Evolutionary conservation across 2,113 vertebrate species (phyloP).

Genomic region (Nymphicus hollandicus): DNA sequence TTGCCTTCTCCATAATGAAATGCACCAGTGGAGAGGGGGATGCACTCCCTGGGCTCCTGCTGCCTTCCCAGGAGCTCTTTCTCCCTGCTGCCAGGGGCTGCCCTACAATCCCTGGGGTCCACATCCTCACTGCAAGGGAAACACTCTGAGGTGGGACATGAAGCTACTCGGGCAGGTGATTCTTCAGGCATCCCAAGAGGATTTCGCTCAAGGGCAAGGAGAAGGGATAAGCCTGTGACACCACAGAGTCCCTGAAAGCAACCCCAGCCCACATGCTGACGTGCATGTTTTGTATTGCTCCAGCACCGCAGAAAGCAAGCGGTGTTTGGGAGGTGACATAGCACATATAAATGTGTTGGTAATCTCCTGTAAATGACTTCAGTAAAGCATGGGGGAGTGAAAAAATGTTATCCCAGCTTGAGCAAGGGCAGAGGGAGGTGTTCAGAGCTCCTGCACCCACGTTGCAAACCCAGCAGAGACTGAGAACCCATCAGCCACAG

Average conservation of each 20-base stretch:
- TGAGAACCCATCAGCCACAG: accelerated
- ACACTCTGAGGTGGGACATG: accelerated
- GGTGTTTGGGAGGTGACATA: background rate
- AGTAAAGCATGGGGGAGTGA: background rate
- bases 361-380: background rate
- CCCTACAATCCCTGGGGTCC: background rate
- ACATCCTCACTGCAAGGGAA: background rate
- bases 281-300: accelerated
- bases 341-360: background rate
- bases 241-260: background rate
- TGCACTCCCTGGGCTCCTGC: background rate
- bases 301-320: accelerated
- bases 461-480: background rate
- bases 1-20: background rate
- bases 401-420: background rate
- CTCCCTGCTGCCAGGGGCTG: background rate
- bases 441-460: background rate
- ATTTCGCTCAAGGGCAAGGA: background rate
- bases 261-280: background rate
- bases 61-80: background rate
- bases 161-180: background rate
- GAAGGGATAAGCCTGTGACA: background rate
- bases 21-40: background rate
- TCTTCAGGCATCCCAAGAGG: background rate
- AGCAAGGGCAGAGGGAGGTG: background rate